Evolutionary conservation across 2,797 vertebrate genomes (phyloP).

Genomic region (Gephyroberyx darwinii): DNA sequence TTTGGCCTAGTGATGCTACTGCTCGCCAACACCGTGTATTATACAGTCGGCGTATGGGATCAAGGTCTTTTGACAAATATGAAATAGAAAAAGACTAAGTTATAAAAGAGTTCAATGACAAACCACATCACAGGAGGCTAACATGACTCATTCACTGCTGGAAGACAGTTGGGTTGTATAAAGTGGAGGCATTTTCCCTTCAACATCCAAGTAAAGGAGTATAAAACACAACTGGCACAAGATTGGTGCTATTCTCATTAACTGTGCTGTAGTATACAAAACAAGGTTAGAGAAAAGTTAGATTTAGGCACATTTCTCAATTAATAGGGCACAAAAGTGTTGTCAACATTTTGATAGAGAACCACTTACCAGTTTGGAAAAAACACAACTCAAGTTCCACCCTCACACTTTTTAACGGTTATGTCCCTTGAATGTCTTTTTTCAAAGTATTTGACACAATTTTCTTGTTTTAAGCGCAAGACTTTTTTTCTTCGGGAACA

Average conservation of each 20-base stretch:
- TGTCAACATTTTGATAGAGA: conserved; percentile 23
- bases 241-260: conserved; percentile 66
- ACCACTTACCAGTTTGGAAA: conserved; percentile 27
- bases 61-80: not conserved
- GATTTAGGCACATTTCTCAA: conserved; percentile 79
- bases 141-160: conserved; percentile 46
- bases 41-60: conserved; percentile 14
- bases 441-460: conserved; percentile 51
- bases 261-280: conserved; percentile 72
- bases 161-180: conserved; percentile 69
- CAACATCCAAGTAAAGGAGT: conserved; percentile 77
- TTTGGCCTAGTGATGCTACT: conserved; percentile 53
- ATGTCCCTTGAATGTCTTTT: conserved; percentile 30
- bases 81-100: conserved; percentile 21
- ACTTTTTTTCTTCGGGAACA: conserved; percentile 15
- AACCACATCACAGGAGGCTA: conserved; percentile 35
- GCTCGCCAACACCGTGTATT: conserved; percentile 1
- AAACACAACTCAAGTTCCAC: conserved; percentile 14
- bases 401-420: conserved; percentile 3
- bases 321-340: conserved; percentile 40
- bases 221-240: conserved; percentile 71
- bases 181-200: conserved; percentile 77
- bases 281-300: conserved; percentile 42
- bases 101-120: conserved; percentile 36
- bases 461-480: conserved; percentile 33